These are phyloP conservation scores for Trochalopteron elliotii DNA, from an alignment of 2,113 vertebrate genomes.

Conservation along the genomic window DNA sequence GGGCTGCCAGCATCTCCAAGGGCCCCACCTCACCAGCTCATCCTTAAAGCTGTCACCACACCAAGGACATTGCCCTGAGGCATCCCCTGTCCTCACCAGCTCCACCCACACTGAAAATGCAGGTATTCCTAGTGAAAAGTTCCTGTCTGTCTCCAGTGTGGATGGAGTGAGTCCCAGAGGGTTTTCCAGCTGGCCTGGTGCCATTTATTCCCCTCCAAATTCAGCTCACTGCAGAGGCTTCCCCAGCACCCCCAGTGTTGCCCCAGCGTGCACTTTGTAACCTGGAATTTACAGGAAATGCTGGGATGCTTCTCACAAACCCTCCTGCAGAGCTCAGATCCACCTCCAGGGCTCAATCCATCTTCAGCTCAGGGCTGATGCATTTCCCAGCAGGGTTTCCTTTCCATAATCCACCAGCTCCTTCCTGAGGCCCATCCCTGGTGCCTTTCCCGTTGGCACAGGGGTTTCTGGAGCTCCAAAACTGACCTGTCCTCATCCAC, in stretches of 20 bases:
- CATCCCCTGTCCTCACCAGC: background rate
- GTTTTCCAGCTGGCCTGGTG: background rate
- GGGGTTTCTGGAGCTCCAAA: background rate
- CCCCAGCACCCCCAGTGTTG: background rate
- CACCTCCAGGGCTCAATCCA: background rate
- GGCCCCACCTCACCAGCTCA: too few relatives aligned
- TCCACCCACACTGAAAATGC: background rate
- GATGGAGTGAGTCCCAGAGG: background rate
- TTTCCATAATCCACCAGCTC: background rate
- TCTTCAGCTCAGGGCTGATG: background rate
- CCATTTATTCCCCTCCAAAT: background rate
- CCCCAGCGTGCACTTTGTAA: background rate
- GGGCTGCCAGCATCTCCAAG: too few relatives aligned
- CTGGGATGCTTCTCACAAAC: background rate
- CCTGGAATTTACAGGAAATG: background rate
- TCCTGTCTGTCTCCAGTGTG: background rate
- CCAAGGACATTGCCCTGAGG: background rate
- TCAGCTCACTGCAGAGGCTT: background rate
- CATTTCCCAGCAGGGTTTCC: background rate
- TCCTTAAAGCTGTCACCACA: background rate
- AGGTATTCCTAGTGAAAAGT: background rate
- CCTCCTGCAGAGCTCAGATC: background rate
- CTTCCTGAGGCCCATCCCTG: background rate
- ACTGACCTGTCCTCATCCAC: background rate
- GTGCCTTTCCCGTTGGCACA: background rate